Base-by-base conservation (phyloP, 2,113 vertebrate species). In the Bambusicola thoracicus region DNA sequence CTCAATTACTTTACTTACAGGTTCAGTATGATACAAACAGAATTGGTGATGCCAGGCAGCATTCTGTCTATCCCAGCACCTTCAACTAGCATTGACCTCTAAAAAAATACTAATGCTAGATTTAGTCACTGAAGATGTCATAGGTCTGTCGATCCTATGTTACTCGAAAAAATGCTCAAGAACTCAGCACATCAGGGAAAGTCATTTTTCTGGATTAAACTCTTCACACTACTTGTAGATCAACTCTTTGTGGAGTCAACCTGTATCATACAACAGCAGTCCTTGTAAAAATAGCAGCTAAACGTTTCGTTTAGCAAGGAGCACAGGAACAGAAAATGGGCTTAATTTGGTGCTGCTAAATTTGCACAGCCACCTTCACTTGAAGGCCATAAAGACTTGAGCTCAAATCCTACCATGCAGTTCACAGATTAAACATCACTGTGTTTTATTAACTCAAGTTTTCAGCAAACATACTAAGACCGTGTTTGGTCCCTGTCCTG, bases 1-100 rank as follows among this genome's bases (percentile, higher is more conserved):
- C 41, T 84, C 69, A 79, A 92, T 66, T 76, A 56, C 63, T 61
- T 91, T 79, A 93, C 89, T 89, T 95, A 91, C 62, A 80, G 51
- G 36, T 46, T 38, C 48, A 92, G 17, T 76, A 41, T 34, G 34
- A 90, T 51, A 85, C 49, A 85, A 85, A 81, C 19, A 44, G 32
- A 51, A 62, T 7, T 53, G 56, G 67, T 74, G 36, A 80, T 72
- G 36, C 56, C 74, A 36, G 24, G 34, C 21, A 85, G n/a, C 13
- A 68, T 10, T 81, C 22, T 66, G 43, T 32, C 13, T 34, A 74
- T 29, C 84, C 66, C 69, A 93, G 58, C 44, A 83, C n/a, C 78
- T 81, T 79, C 75, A 72, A 44, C 19, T 56, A 38, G 41, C 29
- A 73, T 11, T 2, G 38, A 81, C 7, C 25, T 67, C 62, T 63